These are phyloP conservation scores for Microctonus brassicae DNA, from an alignment of 2,888 invertebrate species.

Conservation along the genomic window DNA sequence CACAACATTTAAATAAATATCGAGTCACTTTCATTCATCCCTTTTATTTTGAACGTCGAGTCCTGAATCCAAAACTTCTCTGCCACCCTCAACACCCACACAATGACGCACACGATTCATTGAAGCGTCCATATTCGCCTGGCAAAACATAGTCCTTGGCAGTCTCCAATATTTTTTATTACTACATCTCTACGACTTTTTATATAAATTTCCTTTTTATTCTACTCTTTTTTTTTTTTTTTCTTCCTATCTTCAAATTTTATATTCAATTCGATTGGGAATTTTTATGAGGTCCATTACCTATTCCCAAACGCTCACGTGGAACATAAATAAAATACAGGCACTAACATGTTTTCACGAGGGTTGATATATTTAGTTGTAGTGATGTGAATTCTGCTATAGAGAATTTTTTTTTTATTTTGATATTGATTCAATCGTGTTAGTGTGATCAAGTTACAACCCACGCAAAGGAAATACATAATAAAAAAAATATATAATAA, in stretches of 20 bases:
- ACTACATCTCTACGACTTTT: neutral
- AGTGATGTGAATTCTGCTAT: neutral
- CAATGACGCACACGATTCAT: neutral
- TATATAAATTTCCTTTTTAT: too few species aligned
- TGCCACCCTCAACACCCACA: conserved; percentile 9
- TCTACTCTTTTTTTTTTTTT: too few species aligned
- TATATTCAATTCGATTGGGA: neutral
- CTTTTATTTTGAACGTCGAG: neutral
- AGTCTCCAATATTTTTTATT: neutral
- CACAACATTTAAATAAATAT: too few species aligned
- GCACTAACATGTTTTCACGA: neutral
- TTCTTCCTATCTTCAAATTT: too few species aligned
- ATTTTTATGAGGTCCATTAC: neutral
- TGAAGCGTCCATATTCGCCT: neutral
- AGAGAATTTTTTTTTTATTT: too few species aligned
- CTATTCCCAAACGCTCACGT: neutral
- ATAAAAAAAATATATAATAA: neutral
- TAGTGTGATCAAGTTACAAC: neutral
- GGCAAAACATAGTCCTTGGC: neutral
- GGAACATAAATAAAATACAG: neutral
- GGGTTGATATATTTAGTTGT: neutral
- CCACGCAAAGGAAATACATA: neutral
- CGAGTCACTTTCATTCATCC: conserved; percentile 6
- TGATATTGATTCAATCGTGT: too few species aligned
- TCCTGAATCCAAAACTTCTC: neutral